Conservation (phyloP, 2,113 vertebrate species). For the Dipodomys ordii region DNA sequence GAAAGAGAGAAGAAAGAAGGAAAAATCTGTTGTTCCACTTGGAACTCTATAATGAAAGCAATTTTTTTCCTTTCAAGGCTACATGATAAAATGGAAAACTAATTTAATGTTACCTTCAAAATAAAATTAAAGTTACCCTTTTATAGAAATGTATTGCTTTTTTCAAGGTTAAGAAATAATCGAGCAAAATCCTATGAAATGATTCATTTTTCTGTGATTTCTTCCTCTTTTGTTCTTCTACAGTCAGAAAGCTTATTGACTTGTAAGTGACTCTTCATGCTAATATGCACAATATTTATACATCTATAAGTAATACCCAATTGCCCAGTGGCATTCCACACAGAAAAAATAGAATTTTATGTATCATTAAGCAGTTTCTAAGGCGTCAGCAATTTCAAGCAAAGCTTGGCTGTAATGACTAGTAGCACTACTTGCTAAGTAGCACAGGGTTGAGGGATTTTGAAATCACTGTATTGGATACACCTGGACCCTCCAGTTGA, state of each 20-base stretch:
- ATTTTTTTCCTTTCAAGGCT: slow-evolving; percentile 60
- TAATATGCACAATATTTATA: slow-evolving; percentile 83
- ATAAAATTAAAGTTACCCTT: slow-evolving; percentile 75
- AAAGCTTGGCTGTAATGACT: slow-evolving; percentile 66
- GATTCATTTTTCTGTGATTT: slow-evolving; percentile 67
- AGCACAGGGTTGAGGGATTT: slow-evolving; percentile 47
- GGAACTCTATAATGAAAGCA: slow-evolving; percentile 52
- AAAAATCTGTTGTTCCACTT: slow-evolving; percentile 39
- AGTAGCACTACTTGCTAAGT: slow-evolving; percentile 36
- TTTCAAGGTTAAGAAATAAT: slow-evolving; percentile 79
- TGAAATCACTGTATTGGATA: slow-evolving; percentile 45
- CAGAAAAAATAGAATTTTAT: slow-evolving; percentile 81
- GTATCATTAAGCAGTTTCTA: slow-evolving; percentile 81
- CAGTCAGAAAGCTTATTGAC: slow-evolving; percentile 78
- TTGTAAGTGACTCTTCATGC: slow-evolving; percentile 82
- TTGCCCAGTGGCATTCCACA: slow-evolving; percentile 80
- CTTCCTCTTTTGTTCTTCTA: slow-evolving; percentile 70
- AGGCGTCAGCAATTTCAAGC: slow-evolving; percentile 65
- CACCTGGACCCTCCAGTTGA: not conserved
- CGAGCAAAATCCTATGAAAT: slow-evolving; percentile 72
- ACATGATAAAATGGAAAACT: slow-evolving; percentile 68
- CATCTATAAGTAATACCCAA: slow-evolving; percentile 80
- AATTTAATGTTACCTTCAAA: slow-evolving; percentile 71
- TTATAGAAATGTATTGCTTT: slow-evolving; percentile 68
- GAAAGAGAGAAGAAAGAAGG: no score